Conservation (phyloP, 1,140 invertebrate genomes). For the Globodera ellingtonae region DNA sequence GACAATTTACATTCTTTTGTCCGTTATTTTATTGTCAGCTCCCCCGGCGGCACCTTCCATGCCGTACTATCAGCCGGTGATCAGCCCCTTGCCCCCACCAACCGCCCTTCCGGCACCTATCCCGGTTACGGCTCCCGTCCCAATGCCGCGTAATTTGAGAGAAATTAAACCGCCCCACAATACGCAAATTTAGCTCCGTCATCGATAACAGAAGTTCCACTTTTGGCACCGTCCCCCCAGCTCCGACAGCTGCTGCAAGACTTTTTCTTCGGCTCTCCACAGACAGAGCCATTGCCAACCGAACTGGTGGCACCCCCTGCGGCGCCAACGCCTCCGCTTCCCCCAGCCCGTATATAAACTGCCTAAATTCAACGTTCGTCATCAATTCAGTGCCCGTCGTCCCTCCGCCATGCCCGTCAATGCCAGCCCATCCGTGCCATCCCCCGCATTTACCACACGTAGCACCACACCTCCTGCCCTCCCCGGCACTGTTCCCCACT, state of each 20-base stretch:
- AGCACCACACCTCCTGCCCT: background rate
- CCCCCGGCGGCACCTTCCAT: background rate
- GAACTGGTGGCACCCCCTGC: background rate
- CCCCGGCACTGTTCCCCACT: background rate
- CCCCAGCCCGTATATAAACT: background rate
- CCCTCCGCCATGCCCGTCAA: background rate
- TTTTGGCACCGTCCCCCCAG: background rate
- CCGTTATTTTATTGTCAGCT: no score
- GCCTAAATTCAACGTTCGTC: background rate
- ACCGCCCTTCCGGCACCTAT: background rate
- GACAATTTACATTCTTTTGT: no score
- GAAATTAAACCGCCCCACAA: background rate
- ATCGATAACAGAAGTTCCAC: background rate
- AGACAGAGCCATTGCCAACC: background rate
- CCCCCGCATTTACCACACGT: no score
- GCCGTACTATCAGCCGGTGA: background rate
- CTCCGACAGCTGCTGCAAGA: conserved; percentile 4
- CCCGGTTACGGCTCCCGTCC: background rate
- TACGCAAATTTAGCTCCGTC: background rate
- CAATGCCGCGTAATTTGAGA: background rate
- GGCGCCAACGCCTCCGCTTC: background rate
- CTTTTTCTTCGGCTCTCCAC: background rate
- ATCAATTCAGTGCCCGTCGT: background rate
- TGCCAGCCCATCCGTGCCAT: background rate
- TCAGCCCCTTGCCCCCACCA: background rate